Evolutionary conservation across 2,797 vertebrate species (phyloP), one percentile per base, ranked within the genome.

Genomic region (Bradypus variegatus): DNA sequence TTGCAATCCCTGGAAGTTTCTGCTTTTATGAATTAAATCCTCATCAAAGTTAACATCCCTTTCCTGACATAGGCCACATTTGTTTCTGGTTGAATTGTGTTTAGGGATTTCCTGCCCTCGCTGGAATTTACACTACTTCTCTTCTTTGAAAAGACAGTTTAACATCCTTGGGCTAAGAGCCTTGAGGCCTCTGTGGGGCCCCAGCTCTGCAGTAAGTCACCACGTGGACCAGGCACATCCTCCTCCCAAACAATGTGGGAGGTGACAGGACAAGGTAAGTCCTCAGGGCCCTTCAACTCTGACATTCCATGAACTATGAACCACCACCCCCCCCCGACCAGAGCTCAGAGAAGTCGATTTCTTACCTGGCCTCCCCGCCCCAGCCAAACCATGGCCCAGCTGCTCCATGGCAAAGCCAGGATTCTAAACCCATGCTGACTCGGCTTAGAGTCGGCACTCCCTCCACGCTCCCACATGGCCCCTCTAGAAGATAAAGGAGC

Each of bases 401-500:
- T 89, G 84, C 91, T 60, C 50, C 38, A n/a, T 15, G n/a, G 23
- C n/a, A 69, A 13, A 92, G 62, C 14, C 88, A 72, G 38, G 60
- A 79, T 55, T 41, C 60, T n/a, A 41, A 60, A 82, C 15, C 4
- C 33, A 38, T 64, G 25, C 48, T 48, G 50, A 13, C 15, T 23
- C 4, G 18, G n/a, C 69, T 25, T 21, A 33, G 31, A 78, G 31
- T 27, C 19, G 2, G 6, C 0, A 0, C 29, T 53, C 58, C 65
- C 6, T 19, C 53, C 1, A 2, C 27, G 11, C 41, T 48, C n/a
- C n/a, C 13, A 0, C 2, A 19, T 0, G 6, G 79, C 7, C 83
- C 60, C 67, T 38, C 11, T 6, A 48, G 82, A 19, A 65, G 69
- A 50, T n/a, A n/a, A n/a, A n/a, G n/a, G n/a, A 76, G 69, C n/a